Conservation (phyloP, 2,888 invertebrate species). For the Drosophila paramelanica region DNA sequence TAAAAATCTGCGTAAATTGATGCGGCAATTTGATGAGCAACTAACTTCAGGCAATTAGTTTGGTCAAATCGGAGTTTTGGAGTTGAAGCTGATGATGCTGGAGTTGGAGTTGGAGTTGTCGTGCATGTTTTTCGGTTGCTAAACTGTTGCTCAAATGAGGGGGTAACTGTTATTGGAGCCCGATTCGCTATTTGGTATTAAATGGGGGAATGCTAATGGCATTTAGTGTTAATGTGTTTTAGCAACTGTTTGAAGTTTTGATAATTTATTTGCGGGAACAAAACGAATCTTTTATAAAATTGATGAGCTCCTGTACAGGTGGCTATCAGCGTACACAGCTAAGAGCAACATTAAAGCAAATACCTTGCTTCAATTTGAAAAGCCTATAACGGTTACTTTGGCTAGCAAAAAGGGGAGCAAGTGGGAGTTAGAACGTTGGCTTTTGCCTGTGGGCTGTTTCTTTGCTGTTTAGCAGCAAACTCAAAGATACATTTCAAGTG, state of each 20-base stretch:
- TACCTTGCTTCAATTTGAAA: constrained; percentile 1
- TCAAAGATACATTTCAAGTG: constrained; percentile 76
- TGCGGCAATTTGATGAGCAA: constrained; percentile 80
- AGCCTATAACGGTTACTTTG: constrained; percentile 21
- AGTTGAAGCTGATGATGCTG: background rate
- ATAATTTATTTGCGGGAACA: constrained; percentile 28
- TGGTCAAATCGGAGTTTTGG: constrained; percentile 38
- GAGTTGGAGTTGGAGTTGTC: constrained; percentile 27
- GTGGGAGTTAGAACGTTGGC: constrained; percentile 4
- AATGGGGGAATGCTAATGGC: constrained; percentile 22
- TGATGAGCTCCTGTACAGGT: background rate
- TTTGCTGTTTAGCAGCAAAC: constrained; percentile 55
- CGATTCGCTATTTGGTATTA: constrained; percentile 5
- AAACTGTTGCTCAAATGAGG: constrained; percentile 49
- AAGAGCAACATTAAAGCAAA: constrained; percentile 7
- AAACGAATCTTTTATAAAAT: constrained; percentile 2
- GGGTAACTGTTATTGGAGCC: constrained; percentile 21
- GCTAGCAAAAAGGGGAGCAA: constrained; percentile 1
- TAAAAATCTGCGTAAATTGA: constrained; percentile 78
- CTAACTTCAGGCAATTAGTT: constrained; percentile 79
- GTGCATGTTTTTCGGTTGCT: constrained; percentile 39
- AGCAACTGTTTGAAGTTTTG: constrained; percentile 44
- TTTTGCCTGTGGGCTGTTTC: constrained; percentile 46
- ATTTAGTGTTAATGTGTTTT: constrained; percentile 63
- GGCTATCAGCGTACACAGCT: background rate